Evolutionary conservation across 35 echinoderm and acorn worm genomes (phyloP).

Genomic region (Ptychodera flava): DNA sequence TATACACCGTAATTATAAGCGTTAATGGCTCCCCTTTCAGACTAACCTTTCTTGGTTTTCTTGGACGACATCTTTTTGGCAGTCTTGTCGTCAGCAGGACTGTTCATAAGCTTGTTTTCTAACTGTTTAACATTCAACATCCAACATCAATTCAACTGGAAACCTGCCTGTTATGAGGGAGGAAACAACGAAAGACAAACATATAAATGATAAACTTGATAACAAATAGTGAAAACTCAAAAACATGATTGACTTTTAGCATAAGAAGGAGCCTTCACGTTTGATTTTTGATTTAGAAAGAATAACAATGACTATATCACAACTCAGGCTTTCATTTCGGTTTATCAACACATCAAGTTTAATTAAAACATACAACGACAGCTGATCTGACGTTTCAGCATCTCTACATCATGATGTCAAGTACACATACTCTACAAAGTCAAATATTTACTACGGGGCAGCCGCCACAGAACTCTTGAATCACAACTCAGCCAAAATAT

Average conservation of each 20-base stretch:
- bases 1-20: too few relatives aligned
- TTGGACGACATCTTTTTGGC: neutral
- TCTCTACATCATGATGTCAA: too few relatives aligned
- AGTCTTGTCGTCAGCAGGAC: neutral
- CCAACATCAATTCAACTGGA: neutral
- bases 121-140: neutral
- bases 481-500: too few relatives aligned
- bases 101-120: neutral
- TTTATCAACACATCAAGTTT: too few relatives aligned
- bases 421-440: too few relatives aligned
- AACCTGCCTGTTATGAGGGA: neutral
- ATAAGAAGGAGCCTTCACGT: neutral
- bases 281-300: neutral
- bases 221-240: neutral
- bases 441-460: too few relatives aligned
- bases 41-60: neutral
- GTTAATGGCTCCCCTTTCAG: too few relatives aligned
- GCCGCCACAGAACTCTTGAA: too few relatives aligned
- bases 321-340: too few relatives aligned
- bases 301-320: too few relatives aligned
- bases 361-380: too few relatives aligned
- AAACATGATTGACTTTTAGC: neutral
- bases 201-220: neutral
- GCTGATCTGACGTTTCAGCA: too few relatives aligned
- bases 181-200: neutral